These are phyloP conservation scores for Chrysina gloriosa DNA, from an alignment of 2,888 invertebrate species.

Conservation along the genomic window DNA sequence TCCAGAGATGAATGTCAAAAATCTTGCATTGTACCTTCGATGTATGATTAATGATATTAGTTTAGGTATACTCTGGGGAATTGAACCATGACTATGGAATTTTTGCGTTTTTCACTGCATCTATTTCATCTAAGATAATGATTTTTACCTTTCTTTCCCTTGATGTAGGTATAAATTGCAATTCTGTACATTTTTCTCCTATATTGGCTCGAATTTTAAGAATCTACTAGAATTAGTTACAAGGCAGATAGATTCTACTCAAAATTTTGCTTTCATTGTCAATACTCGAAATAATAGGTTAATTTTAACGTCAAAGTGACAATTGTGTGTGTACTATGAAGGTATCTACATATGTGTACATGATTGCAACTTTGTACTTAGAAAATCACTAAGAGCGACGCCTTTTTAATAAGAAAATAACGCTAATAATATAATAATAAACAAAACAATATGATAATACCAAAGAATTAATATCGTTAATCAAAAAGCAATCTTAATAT, in stretches of 20 bases:
- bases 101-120: conserved; percentile 54
- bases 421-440: no score
- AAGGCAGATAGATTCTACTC: conserved; percentile 60
- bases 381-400: no score
- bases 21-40: conserved; percentile 61
- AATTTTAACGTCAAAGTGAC: neutral
- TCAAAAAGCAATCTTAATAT: no score
- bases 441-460: no score
- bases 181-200: conserved; percentile 36
- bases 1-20: conserved; percentile 60
- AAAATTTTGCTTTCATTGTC: neutral
- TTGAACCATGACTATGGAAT: conserved; percentile 60
- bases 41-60: conserved; percentile 65
- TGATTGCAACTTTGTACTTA: no score
- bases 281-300: neutral
- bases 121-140: conserved; percentile 47
- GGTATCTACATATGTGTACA: no score
- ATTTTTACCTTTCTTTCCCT: conserved; percentile 21
- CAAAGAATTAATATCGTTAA: no score
- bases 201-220: conserved; percentile 46
- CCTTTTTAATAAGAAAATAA: no score
- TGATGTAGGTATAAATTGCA: conserved; percentile 26
- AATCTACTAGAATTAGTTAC: conserved; percentile 59
- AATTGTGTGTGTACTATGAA: neutral
- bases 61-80: conserved; percentile 61